Evolutionary conservation across 2,113 vertebrate species (phyloP), one percentile per base, ranked within the genome.

Genomic region (Paradoxurus hermaphroditus): DNA sequence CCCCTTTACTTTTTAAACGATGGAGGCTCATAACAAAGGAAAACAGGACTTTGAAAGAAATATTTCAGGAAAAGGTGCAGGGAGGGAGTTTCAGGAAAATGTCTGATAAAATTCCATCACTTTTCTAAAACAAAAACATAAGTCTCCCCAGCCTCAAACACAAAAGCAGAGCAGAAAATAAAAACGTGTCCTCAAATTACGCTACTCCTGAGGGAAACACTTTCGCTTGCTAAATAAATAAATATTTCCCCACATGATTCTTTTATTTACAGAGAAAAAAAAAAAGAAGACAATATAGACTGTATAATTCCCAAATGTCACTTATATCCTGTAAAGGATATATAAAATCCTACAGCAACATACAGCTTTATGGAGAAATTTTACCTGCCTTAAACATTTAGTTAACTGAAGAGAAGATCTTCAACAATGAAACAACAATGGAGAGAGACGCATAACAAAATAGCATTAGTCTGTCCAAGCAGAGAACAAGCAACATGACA

Each of bases 371-470:
- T 29, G 87, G 81, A 85, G 68, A 97, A 94, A 95, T 31, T 65
- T 84, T 25, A 79, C 91, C 51, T 95, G 97, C 96, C 97, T 98
- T 96, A 94, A 96, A 91, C 19, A 0, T 65, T 91, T 88, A 96
- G 70, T 81, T 92, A 77, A 96, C 59, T n/a, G 51, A 98, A 95
- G 51, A 97, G 13, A 25, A 83, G 72, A 97, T 73, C 97, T 98
- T 96, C 97, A 97, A 96, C 92, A 96, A 81, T 7, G 46, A 97
- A 98, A 95, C 3, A 96, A 96, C 97, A 95, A 91, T 96, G 92
- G 95, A 98, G 65, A 82, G 95, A 97, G 94, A 96, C 68, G 63
- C 90, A 81, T 92, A 93, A 95, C 87, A 97, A 95, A 95, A 94
- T 31, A 98, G 94, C 73, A 27, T 77, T 11, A 0, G 53, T 95